Evolutionary conservation across 2,113 vertebrate genomes (phyloP).

Genomic region (Danionella cerebrum): DNA sequence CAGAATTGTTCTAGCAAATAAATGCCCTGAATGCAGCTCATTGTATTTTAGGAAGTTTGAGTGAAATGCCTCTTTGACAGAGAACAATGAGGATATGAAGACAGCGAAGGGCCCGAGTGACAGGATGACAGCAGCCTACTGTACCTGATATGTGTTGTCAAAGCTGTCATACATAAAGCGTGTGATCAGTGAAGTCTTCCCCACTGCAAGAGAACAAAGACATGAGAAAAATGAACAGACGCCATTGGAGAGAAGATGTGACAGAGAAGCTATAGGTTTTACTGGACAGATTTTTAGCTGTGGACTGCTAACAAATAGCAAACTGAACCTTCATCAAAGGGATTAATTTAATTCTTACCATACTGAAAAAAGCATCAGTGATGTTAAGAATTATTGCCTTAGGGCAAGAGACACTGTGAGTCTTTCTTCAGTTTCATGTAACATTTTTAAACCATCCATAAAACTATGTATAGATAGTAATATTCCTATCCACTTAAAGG

Average conservation of each 20-base stretch:
- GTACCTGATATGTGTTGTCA: slow-evolving; percentile 92
- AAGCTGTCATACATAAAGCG: slow-evolving; percentile 94
- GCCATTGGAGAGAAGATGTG: slow-evolving; percentile 9
- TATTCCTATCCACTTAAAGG: too few relatives aligned
- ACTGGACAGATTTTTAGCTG: slow-evolving; percentile 25
- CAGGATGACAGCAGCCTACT: slow-evolving; percentile 45
- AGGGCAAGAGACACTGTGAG: too few relatives aligned
- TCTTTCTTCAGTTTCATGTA: too few relatives aligned
- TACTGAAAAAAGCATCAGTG: slow-evolving; percentile 39
- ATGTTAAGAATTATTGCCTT: slow-evolving; percentile 16
- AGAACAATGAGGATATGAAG: not conserved
- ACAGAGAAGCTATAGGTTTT: not conserved
- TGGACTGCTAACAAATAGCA: not conserved
- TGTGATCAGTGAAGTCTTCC: slow-evolving; percentile 89
- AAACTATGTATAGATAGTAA: too few relatives aligned
- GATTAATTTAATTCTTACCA: slow-evolving; percentile 46
- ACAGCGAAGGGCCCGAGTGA: slow-evolving; percentile 6
- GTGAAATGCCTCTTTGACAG: not conserved
- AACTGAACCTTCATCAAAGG: slow-evolving; percentile 35
- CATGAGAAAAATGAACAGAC: slow-evolving; percentile 41
- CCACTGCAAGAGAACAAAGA: slow-evolving; percentile 72
- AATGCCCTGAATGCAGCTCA: not conserved
- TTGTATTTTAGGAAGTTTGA: not conserved
- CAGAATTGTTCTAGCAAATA: not conserved
- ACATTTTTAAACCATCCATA: too few relatives aligned